These are phyloP conservation scores for Polydrusus cervinus DNA, from an alignment of 2,888 invertebrate genomes.

Conservation along the genomic window DNA sequence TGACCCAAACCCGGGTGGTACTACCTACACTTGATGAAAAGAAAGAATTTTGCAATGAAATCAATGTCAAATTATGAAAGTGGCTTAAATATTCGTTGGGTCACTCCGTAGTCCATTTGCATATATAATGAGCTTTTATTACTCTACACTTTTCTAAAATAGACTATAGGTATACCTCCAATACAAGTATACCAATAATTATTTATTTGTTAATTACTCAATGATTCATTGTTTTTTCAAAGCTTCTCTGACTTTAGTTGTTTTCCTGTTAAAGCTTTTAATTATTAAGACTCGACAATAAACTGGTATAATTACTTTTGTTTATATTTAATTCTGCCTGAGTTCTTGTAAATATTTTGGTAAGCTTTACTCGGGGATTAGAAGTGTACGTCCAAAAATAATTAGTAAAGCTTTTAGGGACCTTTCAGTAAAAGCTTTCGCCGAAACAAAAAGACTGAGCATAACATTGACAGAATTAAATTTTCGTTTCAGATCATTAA, in stretches of 20 bases:
- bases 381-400: background rate
- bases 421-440: slow-evolving; percentile 7
- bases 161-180: too few relatives aligned
- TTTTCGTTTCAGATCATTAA: slow-evolving; percentile 27
- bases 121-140: too few relatives aligned
- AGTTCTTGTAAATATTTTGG: slow-evolving; percentile 15
- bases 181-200: background rate
- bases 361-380: slow-evolving; percentile 2
- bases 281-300: background rate
- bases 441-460: slow-evolving; percentile 18
- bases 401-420: slow-evolving; percentile 19
- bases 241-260: too few relatives aligned
- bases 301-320: background rate
- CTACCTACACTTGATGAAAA: too few relatives aligned
- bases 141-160: too few relatives aligned
- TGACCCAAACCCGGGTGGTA: too few relatives aligned
- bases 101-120: too few relatives aligned
- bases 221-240: too few relatives aligned
- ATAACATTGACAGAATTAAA: slow-evolving; percentile 18
- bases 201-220: background rate
- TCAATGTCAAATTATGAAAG: too few relatives aligned
- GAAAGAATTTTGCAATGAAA: too few relatives aligned
- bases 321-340: slow-evolving; percentile 7
- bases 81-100: too few relatives aligned
- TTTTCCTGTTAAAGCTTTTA: background rate